Evolutionary conservation across 2,113 vertebrate species (phyloP).

Genomic region (Oophaga pumilio): DNA sequence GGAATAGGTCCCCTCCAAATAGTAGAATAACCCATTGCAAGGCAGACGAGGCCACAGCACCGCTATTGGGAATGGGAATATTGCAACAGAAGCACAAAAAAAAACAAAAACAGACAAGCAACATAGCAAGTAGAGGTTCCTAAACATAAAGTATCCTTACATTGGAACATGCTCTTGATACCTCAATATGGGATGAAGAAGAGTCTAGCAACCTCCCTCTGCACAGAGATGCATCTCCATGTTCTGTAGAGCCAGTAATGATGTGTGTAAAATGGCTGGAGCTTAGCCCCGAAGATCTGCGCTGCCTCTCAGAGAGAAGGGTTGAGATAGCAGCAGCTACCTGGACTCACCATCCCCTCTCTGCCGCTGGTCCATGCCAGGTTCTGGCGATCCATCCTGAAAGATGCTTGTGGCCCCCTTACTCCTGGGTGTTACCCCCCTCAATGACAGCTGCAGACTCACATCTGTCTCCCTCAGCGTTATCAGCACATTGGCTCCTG

Average conservation of each 20-base stretch:
- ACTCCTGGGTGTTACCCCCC: conserved; percentile 38
- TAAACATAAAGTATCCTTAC: conserved; percentile 47
- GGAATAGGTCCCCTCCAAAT: conserved; percentile 45
- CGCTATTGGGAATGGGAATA: neutral
- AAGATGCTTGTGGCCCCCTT: conserved; percentile 29
- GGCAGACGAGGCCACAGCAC: conserved; percentile 9
- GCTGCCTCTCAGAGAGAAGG: conserved; percentile 58
- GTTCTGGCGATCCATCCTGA: conserved; percentile 54
- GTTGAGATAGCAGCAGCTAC: conserved; percentile 58
- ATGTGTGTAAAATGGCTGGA: conserved; percentile 57
- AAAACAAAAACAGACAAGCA: conserved; percentile 30
- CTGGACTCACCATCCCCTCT: conserved; percentile 59
- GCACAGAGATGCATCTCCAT: conserved; percentile 50
- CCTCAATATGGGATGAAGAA: conserved; percentile 48
- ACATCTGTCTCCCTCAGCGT: conserved; percentile 50
- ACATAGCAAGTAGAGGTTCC: conserved; percentile 24
- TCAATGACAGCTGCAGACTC: conserved; percentile 42
- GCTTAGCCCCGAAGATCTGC: conserved; percentile 53
- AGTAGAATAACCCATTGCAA: conserved; percentile 29
- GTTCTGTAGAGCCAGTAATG: conserved; percentile 54
- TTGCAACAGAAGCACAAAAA: conserved; percentile 12
- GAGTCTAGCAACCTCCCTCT: conserved; percentile 51
- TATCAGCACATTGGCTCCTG: conserved; percentile 51
- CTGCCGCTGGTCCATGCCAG: conserved; percentile 51
- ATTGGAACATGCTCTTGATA: conserved; percentile 46